Evolutionary conservation across 2,113 vertebrate species (phyloP), one percentile per base, ranked within the genome.

Genomic region (Dunckerocampus dactyliophorus): DNA sequence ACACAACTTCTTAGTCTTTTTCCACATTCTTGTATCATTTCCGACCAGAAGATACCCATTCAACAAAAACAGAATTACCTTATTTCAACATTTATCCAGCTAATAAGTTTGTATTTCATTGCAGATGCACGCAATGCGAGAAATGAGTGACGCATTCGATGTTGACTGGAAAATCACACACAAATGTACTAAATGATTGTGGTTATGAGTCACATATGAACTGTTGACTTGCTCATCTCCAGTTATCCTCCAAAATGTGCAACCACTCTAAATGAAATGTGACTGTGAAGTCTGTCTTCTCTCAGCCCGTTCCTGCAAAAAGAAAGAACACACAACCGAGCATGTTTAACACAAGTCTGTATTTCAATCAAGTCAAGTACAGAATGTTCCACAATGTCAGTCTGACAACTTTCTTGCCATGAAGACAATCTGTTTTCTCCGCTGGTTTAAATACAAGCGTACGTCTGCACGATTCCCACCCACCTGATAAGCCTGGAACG

Each of bases 231-330:
- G 37, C 17, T 14, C 22, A 60, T 6, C 34, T 31, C 22, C 60
- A 57, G 45, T 64, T 49, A 55, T 47, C 47, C 57, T 24, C 47
- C 62, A 51, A 67, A 53, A 67, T 58, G 65, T 69, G 62, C 31
- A 22, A 49, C n/a, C 48, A 70, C 42, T 70, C 67, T n/a, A 58
- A 59, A 70, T 34, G 47, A 58, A 59, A 70, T 34, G 47, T 49
- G 22, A 57, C 39, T 31, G 43, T 6, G 9, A 50, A 47, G 17
- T 62, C 43, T 11, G 15, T 51, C 47, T 63, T 37, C 31, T 58
- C 16, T 20, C 7, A 1, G 56, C 55, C 16, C 47, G 46, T 49
- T n/a, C n/a, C n/a, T n/a, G n/a, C 20, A 22, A 17, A 34, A 57
- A 62, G 21, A 63, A 46, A 14, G 43, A 10, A 46, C 16, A 63